Evolutionary conservation across 2,113 vertebrate species (phyloP).

Genomic region (Cercocebus atys): DNA sequence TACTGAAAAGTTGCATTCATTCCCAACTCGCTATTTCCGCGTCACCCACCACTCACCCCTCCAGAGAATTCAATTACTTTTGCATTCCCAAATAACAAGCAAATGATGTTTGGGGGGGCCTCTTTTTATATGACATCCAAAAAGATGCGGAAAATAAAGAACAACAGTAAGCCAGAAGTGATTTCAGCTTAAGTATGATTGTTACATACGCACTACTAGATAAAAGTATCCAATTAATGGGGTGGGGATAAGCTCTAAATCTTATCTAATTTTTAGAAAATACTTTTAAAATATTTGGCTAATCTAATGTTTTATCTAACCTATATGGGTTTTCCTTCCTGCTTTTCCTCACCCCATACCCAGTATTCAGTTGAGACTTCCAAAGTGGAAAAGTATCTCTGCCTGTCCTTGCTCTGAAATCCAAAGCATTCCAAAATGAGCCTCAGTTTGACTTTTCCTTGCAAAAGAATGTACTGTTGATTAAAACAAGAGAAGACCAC

Average conservation of each 20-base stretch:
- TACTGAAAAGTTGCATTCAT: slow-evolving; percentile 83
- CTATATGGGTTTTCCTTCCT: slow-evolving; percentile 21
- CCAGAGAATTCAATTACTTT: slow-evolving; percentile 76
- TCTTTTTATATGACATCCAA: slow-evolving; percentile 67
- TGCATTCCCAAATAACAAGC: slow-evolving; percentile 71
- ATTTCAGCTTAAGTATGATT: slow-evolving; percentile 41
- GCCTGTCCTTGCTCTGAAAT: not conserved
- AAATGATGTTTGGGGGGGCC: slow-evolving; percentile 45
- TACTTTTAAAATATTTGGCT: slow-evolving; percentile 62
- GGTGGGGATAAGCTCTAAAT: not conserved
- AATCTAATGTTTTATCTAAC: slow-evolving; percentile 44
- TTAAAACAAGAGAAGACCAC: slow-evolving; percentile 42
- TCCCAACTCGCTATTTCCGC: slow-evolving; percentile 58
- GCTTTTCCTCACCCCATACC: slow-evolving; percentile 18
- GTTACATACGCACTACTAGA: slow-evolving; percentile 38
- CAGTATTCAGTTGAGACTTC: slow-evolving; percentile 50
- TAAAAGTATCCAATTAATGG: slow-evolving; percentile 17
- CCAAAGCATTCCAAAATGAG: slow-evolving; percentile 5
- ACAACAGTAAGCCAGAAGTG: slow-evolving; percentile 62
- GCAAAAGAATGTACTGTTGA: not conserved
- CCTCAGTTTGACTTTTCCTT: slow-evolving; percentile 3
- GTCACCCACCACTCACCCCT: slow-evolving; percentile 54
- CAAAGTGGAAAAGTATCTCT: slow-evolving; percentile 68
- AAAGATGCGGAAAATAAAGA: slow-evolving; percentile 60
- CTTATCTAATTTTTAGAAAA: not conserved